These are phyloP conservation scores for Cephalopachus bancanus DNA, from an alignment of 2,797 vertebrate genomes.

Conservation along the genomic window DNA sequence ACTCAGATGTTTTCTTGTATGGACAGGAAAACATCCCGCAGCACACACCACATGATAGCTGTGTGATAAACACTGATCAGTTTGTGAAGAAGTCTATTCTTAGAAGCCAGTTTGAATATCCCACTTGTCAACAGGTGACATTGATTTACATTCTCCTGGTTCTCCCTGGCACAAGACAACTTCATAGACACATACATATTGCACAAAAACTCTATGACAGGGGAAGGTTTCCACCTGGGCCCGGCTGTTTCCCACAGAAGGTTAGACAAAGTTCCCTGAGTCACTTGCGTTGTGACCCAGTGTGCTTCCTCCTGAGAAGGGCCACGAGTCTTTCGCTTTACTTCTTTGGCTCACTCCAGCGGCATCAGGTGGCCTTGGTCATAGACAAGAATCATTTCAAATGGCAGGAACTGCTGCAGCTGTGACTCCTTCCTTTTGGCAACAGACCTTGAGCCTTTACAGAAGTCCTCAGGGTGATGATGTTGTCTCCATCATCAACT, in stretches of 20 bases:
- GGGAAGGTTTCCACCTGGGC: neutral
- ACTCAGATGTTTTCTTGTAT: neutral
- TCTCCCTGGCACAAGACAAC: constrained; percentile 34
- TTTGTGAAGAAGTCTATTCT: constrained; percentile 68
- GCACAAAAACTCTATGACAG: constrained; percentile 17
- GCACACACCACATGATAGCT: constrained; percentile 30
- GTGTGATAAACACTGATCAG: constrained; percentile 1
- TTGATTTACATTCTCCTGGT: constrained; percentile 20
- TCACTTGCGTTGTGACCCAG: neutral
- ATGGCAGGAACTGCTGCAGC: neutral
- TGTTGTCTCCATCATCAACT: too few relatives aligned
- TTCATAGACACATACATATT: constrained; percentile 22
- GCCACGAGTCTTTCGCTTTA: neutral
- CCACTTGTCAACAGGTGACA: constrained; percentile 56
- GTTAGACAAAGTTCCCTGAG: neutral
- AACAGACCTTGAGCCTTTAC: neutral
- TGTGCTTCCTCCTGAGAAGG: neutral
- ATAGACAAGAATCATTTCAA: neutral
- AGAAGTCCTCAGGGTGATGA: constrained; percentile 6
- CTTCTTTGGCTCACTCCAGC: neutral
- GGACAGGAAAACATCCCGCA: constrained; percentile 28
- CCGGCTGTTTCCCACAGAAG: neutral
- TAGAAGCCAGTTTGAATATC: constrained; percentile 56
- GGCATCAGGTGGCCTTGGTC: neutral
- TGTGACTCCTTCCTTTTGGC: neutral